Evolutionary conservation across 1,140 invertebrate genomes (phyloP), one percentile per base, ranked within the genome.

Genomic region (Phymastichus coffea): DNA sequence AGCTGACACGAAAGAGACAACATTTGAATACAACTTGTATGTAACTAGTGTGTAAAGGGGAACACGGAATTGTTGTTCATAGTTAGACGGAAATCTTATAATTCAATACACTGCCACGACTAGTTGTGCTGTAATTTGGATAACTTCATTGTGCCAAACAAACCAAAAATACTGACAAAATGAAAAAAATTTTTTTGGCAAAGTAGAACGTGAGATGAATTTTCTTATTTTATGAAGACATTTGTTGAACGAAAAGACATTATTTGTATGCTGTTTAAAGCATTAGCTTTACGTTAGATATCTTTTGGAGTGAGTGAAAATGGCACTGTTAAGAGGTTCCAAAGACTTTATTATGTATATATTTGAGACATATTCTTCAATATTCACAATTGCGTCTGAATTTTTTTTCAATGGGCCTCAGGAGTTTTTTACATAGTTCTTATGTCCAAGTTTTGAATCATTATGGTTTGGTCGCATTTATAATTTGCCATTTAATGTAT

Each of bases 221-320:
- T 64, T 54, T 35, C 35, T 47, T 57, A 57, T 38, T 37, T 33
- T 57, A 38, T 58, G 54, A n/a, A n/a, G n/a, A n/a, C n/a, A n/a
- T n/a, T n/a, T n/a, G n/a, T n/a, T n/a, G 46, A 61, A 63, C 55
- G 59, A 63, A 64, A 35, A 54, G 30, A 48, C 48, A 48, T 41
- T 53, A 60, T 41, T 56, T 57, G 55, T 20, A 55, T 46, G 25
- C 20, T 59, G 30, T 3, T 17, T 52, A 52, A 41, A 47, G 52
- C 52, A 61, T 52, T 19, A 57, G 57, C 28, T 58, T 51, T 35
- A 49, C 9, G 19, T 48, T 49, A 49, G 25, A 22, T 52, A 54
- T 56, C 35, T 58, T 51, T 43, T 43, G 43, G 38, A 54, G 41
- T 55, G 63, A 60, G 33, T 47, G 46, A 61, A 44, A 55, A 48